These are phyloP conservation scores for Pseudomugil gertrudae DNA, from an alignment of 2,797 vertebrate genomes.

Conservation along the genomic window DNA sequence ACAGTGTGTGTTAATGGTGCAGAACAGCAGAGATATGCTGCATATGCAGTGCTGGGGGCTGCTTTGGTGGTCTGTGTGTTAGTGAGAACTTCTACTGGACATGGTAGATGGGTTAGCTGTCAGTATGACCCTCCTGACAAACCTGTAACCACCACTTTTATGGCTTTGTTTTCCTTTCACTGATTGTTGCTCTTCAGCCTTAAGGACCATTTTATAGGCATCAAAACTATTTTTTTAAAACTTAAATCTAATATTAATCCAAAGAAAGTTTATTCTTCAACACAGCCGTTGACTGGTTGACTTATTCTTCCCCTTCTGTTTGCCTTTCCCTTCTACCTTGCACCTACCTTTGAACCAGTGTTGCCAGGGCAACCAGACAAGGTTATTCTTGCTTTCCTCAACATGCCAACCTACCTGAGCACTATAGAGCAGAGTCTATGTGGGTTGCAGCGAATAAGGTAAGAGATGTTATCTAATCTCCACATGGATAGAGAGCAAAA, in stretches of 20 bases:
- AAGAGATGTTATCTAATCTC: conserved; percentile 77
- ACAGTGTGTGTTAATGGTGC: conserved; percentile 63
- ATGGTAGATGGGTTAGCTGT: conserved; percentile 40
- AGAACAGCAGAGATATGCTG: conserved; percentile 52
- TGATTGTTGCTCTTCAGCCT: neutral
- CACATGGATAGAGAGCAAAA: conserved; percentile 62
- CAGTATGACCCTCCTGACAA: conserved; percentile 27
- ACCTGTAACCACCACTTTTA: conserved; percentile 4
- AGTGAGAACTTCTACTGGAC: conserved; percentile 43
- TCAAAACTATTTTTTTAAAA: neutral
- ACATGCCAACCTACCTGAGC: conserved; percentile 62
- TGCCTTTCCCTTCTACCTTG: conserved; percentile 21
- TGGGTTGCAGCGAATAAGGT: conserved; percentile 74
- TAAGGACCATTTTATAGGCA: neutral
- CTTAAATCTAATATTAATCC: neutral
- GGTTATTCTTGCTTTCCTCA: conserved; percentile 52
- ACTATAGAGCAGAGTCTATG: conserved; percentile 66
- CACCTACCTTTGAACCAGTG: conserved; percentile 45
- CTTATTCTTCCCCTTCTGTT: conserved; percentile 10
- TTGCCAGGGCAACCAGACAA: conserved; percentile 57
- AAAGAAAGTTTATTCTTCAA: neutral
- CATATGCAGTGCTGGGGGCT: conserved; percentile 15
- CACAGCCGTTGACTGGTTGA: neutral
- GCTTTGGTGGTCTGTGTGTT: conserved; percentile 60
- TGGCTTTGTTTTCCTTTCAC: neutral